Conservation (phyloP, 2,797 vertebrate genomes). For the Dendrocincla tyrannina region DNA sequence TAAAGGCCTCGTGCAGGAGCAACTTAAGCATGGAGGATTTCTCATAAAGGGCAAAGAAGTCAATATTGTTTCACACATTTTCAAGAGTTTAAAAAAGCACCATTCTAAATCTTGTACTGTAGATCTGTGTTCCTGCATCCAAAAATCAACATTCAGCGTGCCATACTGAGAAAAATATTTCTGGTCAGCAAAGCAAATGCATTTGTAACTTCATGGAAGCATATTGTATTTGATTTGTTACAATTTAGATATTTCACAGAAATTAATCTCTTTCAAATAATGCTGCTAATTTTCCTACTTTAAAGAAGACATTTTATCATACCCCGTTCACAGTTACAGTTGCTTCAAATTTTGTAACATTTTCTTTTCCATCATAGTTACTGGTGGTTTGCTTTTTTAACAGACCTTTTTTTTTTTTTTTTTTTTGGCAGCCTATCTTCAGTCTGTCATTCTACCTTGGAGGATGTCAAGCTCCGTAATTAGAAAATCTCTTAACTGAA, state of each 20-base stretch:
- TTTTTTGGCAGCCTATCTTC: background rate
- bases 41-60: background rate
- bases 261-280: background rate
- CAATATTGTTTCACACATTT: background rate
- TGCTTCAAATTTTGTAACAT: background rate
- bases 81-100: background rate
- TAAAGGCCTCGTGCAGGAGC: background rate
- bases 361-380: background rate
- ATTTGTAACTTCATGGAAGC: background rate
- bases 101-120: background rate
- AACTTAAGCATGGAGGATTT: background rate
- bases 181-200: background rate
- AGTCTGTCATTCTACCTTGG: background rate
- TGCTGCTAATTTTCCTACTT: background rate
- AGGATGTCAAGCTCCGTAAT: conserved; percentile 40
- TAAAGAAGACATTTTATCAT: background rate
- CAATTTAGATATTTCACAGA: background rate
- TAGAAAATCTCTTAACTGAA: conserved; percentile 54
- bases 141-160: background rate
- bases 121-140: background rate
- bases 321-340: background rate
- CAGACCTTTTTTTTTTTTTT: background rate
- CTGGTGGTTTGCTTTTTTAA: background rate
- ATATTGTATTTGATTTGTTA: background rate
- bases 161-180: background rate